Evolutionary conservation across 2,888 invertebrate species (phyloP), one percentile per base, ranked within the genome.

Genomic region (Hyposoter dolosus): DNA sequence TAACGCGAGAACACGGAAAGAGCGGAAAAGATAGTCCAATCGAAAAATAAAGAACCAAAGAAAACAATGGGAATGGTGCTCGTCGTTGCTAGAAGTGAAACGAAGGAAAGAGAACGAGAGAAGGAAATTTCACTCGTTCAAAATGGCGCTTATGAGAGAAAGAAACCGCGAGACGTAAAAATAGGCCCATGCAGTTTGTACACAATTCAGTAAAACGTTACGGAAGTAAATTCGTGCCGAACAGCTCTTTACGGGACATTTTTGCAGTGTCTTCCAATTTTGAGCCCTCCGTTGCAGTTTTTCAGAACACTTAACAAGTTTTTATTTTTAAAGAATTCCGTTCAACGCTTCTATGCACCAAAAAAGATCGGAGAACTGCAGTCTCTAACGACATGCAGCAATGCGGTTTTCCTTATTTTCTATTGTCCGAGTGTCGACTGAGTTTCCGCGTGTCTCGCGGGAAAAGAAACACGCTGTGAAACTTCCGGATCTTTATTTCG

Each of bases 351-450:
- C 53, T 19, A 56, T 53, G 6, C 43, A 43, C 23, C 40, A 60
- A 56, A 47, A 28, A 68, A 17, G 53, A 66, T 72, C 23, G 7
- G 6, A 17, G 28, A 23, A 9, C 40, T 65, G 40, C 53, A 68
- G 43, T 76, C 69, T 83, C 80, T 60, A 81, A 78, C 66, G 74
- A 75, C 60, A 35, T 6, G 35, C 35, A 40, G 47, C 35, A 72
- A 45, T 78, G 83, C 85, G 81, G 47, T 80, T 82, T 83, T 50
- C 23, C 76, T 74, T 76, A 69, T 81, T 89, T 90, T 89, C 89
- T 89, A 90, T 90, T 90, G 90, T 90, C 88, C 86, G 89, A 90
- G 90, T 80, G 89, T 89, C 87, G 87, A 75, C 74, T 83, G 80
- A 75, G 82, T 65, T 82, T 74, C 79, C 80, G 79, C 28, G 82